phyloP scores from a whole-genome alignment of 1,140 invertebrate genomes.

The Ceratina japonica region DNA sequence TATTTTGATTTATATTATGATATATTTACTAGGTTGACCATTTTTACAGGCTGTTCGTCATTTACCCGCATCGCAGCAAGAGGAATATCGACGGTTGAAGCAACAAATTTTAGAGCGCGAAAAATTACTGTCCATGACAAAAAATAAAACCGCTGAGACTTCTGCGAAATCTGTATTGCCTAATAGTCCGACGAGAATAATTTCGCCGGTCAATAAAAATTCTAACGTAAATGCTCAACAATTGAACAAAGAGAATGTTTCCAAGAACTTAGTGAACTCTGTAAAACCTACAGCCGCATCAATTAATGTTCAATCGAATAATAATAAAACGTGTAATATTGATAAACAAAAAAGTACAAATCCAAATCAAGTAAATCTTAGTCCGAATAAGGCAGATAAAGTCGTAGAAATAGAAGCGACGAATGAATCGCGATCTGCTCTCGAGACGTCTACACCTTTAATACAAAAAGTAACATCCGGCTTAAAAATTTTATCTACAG shows the following conservation, averaged over 20 bases:
- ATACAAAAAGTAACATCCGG: background rate
- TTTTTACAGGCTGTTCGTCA: conserved; percentile 76
- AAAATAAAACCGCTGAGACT: conserved; percentile 24
- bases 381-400: conserved; percentile 3
- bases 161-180: conserved; percentile 7
- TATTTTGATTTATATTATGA: too few species aligned
- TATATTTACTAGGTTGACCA: conserved; percentile 16
- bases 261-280: conserved; percentile 26
- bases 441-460: conserved; percentile 4
- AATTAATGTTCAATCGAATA: background rate
- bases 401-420: background rate
- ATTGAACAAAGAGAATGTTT: conserved; percentile 22
- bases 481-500: conserved; percentile 56
- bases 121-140: conserved; percentile 43
- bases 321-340: background rate
- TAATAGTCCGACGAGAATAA: conserved; percentile 23
- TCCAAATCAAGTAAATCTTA: conserved; percentile 1
- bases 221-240: conserved; percentile 19
- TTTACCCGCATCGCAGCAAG: conserved; percentile 74
- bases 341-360: conserved; percentile 14
- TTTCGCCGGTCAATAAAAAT: conserved; percentile 8
- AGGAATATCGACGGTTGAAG: conserved; percentile 77
- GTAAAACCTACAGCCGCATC: background rate
- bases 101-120: conserved; percentile 74
- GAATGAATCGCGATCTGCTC: background rate